These are phyloP conservation scores for Danaus chrysippus DNA, from an alignment of 2,888 invertebrate genomes.

Conservation along the genomic window DNA sequence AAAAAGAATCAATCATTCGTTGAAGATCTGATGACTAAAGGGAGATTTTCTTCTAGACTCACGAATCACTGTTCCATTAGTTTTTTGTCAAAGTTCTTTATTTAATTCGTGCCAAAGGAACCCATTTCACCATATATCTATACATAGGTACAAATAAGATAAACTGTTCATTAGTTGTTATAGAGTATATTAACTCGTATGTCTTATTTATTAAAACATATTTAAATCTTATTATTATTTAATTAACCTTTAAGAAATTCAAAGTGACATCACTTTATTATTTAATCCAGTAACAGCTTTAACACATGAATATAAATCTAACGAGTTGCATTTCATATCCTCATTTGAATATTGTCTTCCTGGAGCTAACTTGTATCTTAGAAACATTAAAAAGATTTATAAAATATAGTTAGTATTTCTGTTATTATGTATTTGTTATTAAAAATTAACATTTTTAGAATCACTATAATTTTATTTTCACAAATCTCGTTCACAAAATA, in stretches of 20 bases:
- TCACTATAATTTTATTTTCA: not conserved
- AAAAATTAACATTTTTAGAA: not conserved
- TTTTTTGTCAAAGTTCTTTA: conserved; percentile 29
- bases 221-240: too few relatives aligned
- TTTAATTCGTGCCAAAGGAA: conserved; percentile 15
- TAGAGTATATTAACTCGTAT: too few relatives aligned
- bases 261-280: conserved; percentile 4
- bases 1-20: conserved; percentile 35
- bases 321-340: conserved; percentile 47
- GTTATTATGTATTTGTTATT: too few relatives aligned
- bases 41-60: conserved; percentile 25
- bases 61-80: conserved; percentile 33
- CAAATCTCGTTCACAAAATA: too few relatives aligned
- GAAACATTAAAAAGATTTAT: conserved; percentile 44
- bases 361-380: conserved; percentile 41
- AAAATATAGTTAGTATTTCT: conserved; percentile 28
- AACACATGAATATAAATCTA: conserved; percentile 50
- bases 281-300: conserved; percentile 8
- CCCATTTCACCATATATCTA: conserved; percentile 23
- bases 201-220: too few relatives aligned
- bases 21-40: conserved; percentile 31
- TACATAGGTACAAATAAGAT: conserved; percentile 2
- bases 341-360: conserved; percentile 44
- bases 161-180: too few relatives aligned
- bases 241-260: too few relatives aligned